These are phyloP conservation scores for Lasiurus cinereus DNA, from an alignment of 2,113 vertebrate genomes.

Conservation along the genomic window DNA sequence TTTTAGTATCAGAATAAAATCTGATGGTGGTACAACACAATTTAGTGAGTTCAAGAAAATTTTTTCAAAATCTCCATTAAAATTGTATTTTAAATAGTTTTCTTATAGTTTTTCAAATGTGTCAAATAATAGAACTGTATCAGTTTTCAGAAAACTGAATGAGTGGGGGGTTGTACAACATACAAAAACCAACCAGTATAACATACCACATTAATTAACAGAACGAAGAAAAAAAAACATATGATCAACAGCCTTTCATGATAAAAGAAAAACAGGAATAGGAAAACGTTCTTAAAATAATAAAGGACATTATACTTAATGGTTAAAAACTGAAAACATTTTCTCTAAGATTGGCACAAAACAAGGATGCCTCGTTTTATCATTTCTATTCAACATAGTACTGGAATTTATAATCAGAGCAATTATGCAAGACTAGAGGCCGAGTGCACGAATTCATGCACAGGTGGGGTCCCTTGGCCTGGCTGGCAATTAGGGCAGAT, in stretches of 20 bases:
- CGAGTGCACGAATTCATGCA: too few species aligned
- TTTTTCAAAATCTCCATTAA: slow-evolving; percentile 44
- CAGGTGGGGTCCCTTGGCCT: too few species aligned
- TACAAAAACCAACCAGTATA: not conserved
- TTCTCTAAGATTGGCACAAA: not conserved
- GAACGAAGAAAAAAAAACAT: not conserved
- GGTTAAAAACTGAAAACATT: not conserved
- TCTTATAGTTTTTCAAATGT: not conserved
- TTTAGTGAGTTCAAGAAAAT: not conserved
- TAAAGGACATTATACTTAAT: not conserved
- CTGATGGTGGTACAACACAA: not conserved
- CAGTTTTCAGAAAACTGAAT: slow-evolving; percentile 14
- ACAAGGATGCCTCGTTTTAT: not conserved
- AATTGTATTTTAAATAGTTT: not conserved
- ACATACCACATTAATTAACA: not conserved
- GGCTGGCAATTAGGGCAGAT: too few species aligned
- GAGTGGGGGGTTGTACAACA: not conserved
- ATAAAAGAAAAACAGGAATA: not conserved
- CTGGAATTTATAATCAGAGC: not conserved
- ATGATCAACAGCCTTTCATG: not conserved
- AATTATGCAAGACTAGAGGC: not conserved
- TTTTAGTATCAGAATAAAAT: not conserved
- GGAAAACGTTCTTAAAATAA: not conserved
- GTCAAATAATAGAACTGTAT: not conserved
- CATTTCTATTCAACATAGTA: not conserved